A percentile compares a stretch with the other conserved stretches of the same genome.
These are phyloP conservation scores for Rhingia campestris DNA, from an alignment of 2,888 invertebrate species.

Conservation along the genomic window DNA sequence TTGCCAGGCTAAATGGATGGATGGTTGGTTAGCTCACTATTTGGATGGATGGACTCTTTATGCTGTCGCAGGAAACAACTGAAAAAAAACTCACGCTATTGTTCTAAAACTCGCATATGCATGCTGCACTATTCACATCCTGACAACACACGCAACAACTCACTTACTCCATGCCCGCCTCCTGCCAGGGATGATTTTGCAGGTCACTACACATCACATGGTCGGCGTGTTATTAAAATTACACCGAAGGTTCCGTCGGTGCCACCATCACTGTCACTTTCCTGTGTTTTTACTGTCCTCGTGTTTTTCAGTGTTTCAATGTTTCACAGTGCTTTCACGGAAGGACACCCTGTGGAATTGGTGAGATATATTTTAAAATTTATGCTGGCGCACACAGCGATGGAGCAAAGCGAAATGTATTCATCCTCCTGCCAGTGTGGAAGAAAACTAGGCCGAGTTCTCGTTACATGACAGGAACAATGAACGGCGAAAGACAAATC, in stretches of 20 bases:
- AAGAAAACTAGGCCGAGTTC: slow-evolving; percentile 71
- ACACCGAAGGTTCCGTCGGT: slow-evolving; percentile 51
- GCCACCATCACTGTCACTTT: slow-evolving; percentile 47
- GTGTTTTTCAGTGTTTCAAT: not conserved
- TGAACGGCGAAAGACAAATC: slow-evolving; percentile 72
- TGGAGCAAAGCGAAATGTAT: slow-evolving; percentile 10
- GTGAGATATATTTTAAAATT: slow-evolving; percentile 66
- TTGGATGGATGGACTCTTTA: slow-evolving; percentile 63
- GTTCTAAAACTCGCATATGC: slow-evolving; percentile 64
- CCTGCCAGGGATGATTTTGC: slow-evolving; percentile 58
- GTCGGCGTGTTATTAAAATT: slow-evolving; percentile 70
- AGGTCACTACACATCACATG: slow-evolving; percentile 71
- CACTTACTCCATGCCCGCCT: slow-evolving; percentile 12
- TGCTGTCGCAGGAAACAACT: slow-evolving; percentile 50
- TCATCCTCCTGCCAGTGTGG: slow-evolving; percentile 20
- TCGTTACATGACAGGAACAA: slow-evolving; percentile 72
- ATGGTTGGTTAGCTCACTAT: slow-evolving; percentile 48
- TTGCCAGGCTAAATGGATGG: slow-evolving; percentile 45
- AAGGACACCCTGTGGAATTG: slow-evolving; percentile 52
- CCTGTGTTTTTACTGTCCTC: not conserved
- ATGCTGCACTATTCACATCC: slow-evolving; percentile 18
- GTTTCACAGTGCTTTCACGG: slow-evolving; percentile 20
- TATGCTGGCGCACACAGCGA: slow-evolving; percentile 41
- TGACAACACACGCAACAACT: slow-evolving; percentile 54
- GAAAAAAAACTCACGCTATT: slow-evolving; percentile 43